These are phyloP conservation scores for Trissolcus brochymenae DNA, from an alignment of 2,888 invertebrate genomes.

Conservation along the genomic window DNA sequence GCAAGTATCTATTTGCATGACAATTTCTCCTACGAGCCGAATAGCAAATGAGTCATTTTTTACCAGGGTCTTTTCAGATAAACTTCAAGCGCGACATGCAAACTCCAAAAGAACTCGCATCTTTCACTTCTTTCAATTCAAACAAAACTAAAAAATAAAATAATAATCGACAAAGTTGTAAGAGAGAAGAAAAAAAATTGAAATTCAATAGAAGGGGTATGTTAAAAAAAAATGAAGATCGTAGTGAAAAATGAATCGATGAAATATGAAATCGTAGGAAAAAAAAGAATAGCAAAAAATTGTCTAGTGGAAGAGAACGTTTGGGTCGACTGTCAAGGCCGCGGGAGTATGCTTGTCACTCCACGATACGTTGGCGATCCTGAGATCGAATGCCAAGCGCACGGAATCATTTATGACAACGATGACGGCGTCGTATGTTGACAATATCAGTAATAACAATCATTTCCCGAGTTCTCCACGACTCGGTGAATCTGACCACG, in stretches of 20 bases:
- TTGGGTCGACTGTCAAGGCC: conserved; percentile 73
- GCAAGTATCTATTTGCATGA: conserved; percentile 27
- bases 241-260: conserved; percentile 4
- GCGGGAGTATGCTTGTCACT: conserved; percentile 67
- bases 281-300: conserved; percentile 20
- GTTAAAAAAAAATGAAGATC: background rate
- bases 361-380: conserved; percentile 60
- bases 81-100: conserved; percentile 6
- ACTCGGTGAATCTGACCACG: conserved; percentile 38
- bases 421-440: conserved; percentile 61
- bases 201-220: background rate
- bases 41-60: conserved; percentile 4
- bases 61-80: conserved; percentile 4
- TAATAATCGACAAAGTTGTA: background rate
- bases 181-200: too few species aligned
- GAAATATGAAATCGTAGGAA: background rate
- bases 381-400: conserved; percentile 63
- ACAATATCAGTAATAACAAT: conserved; percentile 62
- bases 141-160: background rate
- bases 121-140: background rate
- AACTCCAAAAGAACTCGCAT: background rate
- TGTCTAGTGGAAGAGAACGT: conserved; percentile 56
- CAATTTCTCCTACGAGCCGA: conserved; percentile 17
- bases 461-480: conserved; percentile 56
- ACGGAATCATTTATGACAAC: conserved; percentile 62